Base-by-base conservation (phyloP, 1,140 invertebrate genomes). In the Drosophila albomicans region DNA sequence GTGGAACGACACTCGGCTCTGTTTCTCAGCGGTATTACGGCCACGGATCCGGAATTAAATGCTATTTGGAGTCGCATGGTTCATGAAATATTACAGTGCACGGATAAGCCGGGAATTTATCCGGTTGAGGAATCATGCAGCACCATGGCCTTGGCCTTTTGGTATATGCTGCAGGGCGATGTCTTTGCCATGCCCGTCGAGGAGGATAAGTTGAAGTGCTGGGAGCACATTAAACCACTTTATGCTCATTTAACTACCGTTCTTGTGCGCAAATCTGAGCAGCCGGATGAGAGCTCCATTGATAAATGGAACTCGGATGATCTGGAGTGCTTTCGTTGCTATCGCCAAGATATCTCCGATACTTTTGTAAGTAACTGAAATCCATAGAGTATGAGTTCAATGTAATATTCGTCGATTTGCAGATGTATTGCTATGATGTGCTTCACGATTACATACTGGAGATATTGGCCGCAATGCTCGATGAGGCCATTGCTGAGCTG, bases 321-420 rank as follows among this genome's bases (percentile, higher is more conserved):
- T 81, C 95, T 95, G 51, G 98, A 99, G 93, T 93, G 96, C 6
- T 96, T 98, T 78, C 93, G 98, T 6, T 98, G 97, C 93, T 99
- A 99, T 89, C 94, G 98, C 58, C 97, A 98, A 93, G 98, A 99
- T 80, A 96, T 98, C 49, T 95, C 96, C 0, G 98, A 99, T 92
- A 97, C 97, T 20, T 95, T 98, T 91, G 95, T 96, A 91, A 93
- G 84, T 57, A 41, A n/a, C 11, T 15, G 2, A 32, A 16, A 25
- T 25, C 3, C 20, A 0, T 25, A 0, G 20, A 25, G 4, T 25
- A 25, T 25, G 20, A 25, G 4, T 4, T 25, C 20, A 25, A 25
- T 25, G 20, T 25, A 25, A 5, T 5, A 1, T 16, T 6, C 8
- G 3, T 0, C 5, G 4, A 80, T 48, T 87, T 92, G 7, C 79